Evolutionary conservation across 1,140 invertebrate species (phyloP), one percentile per base, ranked within the genome.

Genomic region (Scaptomyza graminum): DNA sequence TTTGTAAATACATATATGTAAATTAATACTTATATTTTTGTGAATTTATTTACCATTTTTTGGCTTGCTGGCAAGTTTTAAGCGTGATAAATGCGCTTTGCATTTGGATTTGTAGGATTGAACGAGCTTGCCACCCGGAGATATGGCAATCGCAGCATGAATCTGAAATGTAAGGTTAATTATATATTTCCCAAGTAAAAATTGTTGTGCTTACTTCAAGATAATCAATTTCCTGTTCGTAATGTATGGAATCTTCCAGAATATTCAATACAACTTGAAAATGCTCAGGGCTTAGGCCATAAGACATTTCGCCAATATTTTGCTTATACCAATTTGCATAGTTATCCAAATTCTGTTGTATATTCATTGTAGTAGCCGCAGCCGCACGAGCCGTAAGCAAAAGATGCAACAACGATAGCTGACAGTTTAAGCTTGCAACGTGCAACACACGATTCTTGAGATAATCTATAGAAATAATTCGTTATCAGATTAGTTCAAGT

Each of bases 281-380:
- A 37, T 81, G 73, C n/a, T 87, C 81, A 3, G 47, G n/a, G 1
- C 73, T 67, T 3, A 91, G 49, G 3, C 67, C n/a, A 52, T 80
- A 87, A 6, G 85, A 81, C 84, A 91, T 91, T 76, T 91, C 90
- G 12, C 84, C 79, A 50, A 91, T 90, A 47, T 90, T 80, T 18
- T 85, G 76, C 41, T 91, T 91, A 39, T 91, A 91, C 90, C 90
- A 91, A 39, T 90, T 68, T 13, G 83, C 90, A 57, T 91, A 91
- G 18, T 88, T 79, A 16, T 91, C 74, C 31, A 91, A 52, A 79
- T 91, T 91, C 5, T 65, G 61, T 15, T 72, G 43, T 51, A 91
- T 68, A 64, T 75, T 68, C 69, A 87, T 69, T 0, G 87, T 90
- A 1, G 56, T 70, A 2, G 90, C 90, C 1, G 73, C 67, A 9